Evolutionary conservation across 2,888 invertebrate species (phyloP).

Genomic region (Ashinkailepas kermadecensis): DNA sequence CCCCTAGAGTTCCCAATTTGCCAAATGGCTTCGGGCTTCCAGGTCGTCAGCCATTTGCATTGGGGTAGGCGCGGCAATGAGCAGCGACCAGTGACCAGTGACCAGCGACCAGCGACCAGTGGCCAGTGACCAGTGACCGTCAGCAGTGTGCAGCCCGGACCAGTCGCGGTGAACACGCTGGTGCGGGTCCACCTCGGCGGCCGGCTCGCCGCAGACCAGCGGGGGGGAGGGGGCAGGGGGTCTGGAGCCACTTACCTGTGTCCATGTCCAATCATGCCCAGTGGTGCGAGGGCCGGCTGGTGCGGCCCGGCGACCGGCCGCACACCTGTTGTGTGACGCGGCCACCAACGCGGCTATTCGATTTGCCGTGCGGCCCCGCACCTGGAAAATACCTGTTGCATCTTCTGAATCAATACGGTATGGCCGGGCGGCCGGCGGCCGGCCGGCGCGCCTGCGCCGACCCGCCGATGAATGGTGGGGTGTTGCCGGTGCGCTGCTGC

Average conservation of each 20-base stretch:
- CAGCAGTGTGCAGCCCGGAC: too few relatives aligned
- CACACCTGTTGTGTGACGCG: background rate
- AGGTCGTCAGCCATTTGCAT: too few relatives aligned
- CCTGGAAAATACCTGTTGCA: constrained; percentile 20
- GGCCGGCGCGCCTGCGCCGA: background rate
- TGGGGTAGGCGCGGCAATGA: too few relatives aligned
- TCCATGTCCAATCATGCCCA: constrained; percentile 1
- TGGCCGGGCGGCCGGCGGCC: background rate
- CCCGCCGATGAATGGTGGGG: background rate
- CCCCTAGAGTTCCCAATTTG: too few relatives aligned
- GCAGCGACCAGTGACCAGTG: too few relatives aligned
- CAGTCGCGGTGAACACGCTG: too few relatives aligned
- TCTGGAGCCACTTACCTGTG: background rate
- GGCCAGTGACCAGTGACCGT: too few relatives aligned
- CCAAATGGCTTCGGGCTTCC: too few relatives aligned
- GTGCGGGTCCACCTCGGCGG: too few relatives aligned
- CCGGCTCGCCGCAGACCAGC: too few relatives aligned
- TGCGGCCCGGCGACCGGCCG: constrained; percentile 1
- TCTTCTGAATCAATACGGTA: constrained; percentile 17
- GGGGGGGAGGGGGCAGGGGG: too few relatives aligned
- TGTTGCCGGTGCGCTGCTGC: background rate
- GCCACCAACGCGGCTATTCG: background rate
- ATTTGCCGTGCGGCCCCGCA: constrained; percentile 11
- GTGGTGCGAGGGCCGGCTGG: background rate
- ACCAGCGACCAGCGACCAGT: too few relatives aligned